A percentile compares a stretch with the other conserved stretches of the same genome.
These are phyloP conservation scores for Siphonodentalium dalli DNA, from an alignment of 2,888 invertebrate species.

Conservation along the genomic window DNA sequence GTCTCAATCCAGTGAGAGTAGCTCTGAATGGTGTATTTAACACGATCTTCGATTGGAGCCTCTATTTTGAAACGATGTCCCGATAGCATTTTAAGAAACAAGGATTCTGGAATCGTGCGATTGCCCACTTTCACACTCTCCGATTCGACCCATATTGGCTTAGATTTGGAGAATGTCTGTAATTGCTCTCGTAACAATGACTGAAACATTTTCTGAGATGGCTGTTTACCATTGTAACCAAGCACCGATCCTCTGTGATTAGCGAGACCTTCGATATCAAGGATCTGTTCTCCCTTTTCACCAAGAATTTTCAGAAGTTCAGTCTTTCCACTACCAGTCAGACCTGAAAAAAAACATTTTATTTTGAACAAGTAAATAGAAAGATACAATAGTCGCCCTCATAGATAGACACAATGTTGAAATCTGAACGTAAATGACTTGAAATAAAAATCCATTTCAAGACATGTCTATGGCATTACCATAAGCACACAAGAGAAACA, in stretches of 20 bases:
- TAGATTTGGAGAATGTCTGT: conserved; percentile 18
- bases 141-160: conserved; percentile 44
- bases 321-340: conserved; percentile 45
- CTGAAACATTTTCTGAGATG: conserved; percentile 39
- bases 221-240: conserved; percentile 40
- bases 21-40: conserved; percentile 35
- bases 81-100: conserved; percentile 32
- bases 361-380: no score
- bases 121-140: conserved; percentile 42
- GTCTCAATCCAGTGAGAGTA: conserved; percentile 39
- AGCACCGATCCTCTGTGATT: conserved; percentile 45
- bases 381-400: no score
- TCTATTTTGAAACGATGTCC: conserved; percentile 31
- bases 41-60: conserved; percentile 38
- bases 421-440: no score
- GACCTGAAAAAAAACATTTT: conserved; percentile 32
- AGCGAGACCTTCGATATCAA: conserved; percentile 44
- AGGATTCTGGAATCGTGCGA: conserved; percentile 25
- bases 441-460: no score
- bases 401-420: no score
- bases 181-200: conserved; percentile 28
- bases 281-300: conserved; percentile 36
- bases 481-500: no score
- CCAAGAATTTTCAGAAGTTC: conserved; percentile 31
- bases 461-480: no score